phyloP scores from a whole-genome alignment of 23 tunicate species.

The Botrylloides violaceus region DNA sequence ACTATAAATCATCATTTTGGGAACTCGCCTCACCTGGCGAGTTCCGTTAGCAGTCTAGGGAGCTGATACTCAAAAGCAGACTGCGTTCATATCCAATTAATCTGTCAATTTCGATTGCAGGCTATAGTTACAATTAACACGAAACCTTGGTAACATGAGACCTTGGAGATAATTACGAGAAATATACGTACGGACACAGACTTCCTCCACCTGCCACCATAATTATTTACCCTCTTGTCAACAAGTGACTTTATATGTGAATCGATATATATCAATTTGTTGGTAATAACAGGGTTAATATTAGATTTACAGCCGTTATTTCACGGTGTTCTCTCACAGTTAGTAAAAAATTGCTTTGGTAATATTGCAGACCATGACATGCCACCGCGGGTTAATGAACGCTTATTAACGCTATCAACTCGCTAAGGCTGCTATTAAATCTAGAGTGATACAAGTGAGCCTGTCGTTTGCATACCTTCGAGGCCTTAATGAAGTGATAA shows the following conservation, averaged over 20 bases:
- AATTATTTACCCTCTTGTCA: constrained; percentile 2
- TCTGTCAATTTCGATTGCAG: neutral
- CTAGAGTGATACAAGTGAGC: neutral
- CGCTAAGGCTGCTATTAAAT: constrained; percentile 1
- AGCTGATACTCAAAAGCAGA: neutral
- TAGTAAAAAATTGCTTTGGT: neutral
- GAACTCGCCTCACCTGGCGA: neutral
- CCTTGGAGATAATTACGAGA: neutral
- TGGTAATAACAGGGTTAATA: neutral
- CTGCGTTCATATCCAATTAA: neutral
- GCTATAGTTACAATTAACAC: neutral
- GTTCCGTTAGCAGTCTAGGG: too few relatives aligned
- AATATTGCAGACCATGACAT: neutral
- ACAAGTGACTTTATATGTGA: neutral
- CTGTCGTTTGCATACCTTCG: neutral
- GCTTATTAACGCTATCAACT: neutral
- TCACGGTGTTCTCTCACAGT: neutral
- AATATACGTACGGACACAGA: neutral
- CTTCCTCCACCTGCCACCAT: constrained; percentile 2
- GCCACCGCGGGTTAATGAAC: neutral
- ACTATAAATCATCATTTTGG: neutral
- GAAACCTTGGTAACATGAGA: neutral
- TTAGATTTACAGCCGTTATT: neutral
- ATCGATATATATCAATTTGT: neutral
- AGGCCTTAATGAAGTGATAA: constrained; percentile 1